These are phyloP conservation scores for Cancer borealis DNA, from an alignment of 2,888 invertebrate genomes.

Conservation along the genomic window DNA sequence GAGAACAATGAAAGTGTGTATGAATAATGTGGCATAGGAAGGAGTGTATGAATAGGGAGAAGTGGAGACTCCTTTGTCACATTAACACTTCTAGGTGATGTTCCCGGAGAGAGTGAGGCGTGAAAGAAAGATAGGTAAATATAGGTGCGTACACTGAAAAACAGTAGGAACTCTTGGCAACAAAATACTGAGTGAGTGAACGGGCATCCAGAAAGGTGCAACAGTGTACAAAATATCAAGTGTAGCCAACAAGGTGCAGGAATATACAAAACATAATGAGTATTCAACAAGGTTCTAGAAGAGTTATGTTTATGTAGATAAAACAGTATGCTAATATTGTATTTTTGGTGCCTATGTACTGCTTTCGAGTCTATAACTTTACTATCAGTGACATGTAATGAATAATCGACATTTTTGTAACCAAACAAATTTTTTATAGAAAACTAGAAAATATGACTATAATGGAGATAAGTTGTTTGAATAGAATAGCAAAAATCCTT, in stretches of 20 bases:
- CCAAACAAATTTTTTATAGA: not conserved
- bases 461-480: not conserved
- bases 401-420: not conserved
- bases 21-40: no score
- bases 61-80: no score
- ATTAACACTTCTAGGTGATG: no score
- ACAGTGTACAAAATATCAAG: not conserved
- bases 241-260: not conserved
- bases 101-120: no score
- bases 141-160: no score
- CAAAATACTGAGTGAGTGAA: not conserved
- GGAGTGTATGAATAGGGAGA: no score
- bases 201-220: not conserved
- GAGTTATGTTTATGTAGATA: not conserved
- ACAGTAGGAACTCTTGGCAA: no score
- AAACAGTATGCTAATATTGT: not conserved
- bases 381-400: not conserved
- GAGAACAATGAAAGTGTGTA: no score
- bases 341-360: not conserved
- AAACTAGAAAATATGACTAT: not conserved
- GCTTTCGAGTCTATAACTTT: not conserved
- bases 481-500: not conserved
- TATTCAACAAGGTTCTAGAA: not conserved
- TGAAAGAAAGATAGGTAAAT: no score
- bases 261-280: not conserved